phyloP scores from a whole-genome alignment of 2,113 vertebrate genomes.

The Orycteropus afer region DNA sequence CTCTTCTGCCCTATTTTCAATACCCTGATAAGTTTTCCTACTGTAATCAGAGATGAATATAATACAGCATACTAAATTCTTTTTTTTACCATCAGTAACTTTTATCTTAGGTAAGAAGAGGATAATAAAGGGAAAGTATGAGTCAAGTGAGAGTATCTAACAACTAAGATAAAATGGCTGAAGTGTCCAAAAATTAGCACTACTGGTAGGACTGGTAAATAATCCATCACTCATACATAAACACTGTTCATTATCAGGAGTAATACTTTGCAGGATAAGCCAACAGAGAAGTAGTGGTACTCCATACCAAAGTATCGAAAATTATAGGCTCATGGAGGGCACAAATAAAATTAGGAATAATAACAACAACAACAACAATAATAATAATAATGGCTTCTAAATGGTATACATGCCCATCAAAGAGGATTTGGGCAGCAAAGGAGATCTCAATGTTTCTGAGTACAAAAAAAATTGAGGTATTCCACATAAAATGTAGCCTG shows the following conservation, averaged over 20 bases:
- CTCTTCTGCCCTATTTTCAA: background rate
- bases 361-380: too few species aligned
- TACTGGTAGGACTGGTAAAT: constrained; percentile 2
- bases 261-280: background rate
- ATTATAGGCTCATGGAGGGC: background rate
- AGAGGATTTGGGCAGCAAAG: background rate
- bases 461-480: background rate
- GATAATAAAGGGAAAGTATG: background rate
- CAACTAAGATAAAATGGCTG: background rate
- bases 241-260: background rate
- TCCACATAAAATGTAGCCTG: background rate
- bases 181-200: background rate
- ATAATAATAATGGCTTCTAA: background rate
- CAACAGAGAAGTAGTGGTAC: background rate
- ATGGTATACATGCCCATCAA: background rate
- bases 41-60: background rate
- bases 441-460: background rate
- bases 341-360: background rate
- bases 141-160: background rate
- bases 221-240: background rate
- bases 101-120: background rate
- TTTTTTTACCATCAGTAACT: background rate
- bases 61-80: background rate
- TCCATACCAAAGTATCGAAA: background rate
- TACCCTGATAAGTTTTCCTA: background rate